These are phyloP conservation scores for Chrysina gloriosa DNA, from an alignment of 2,888 invertebrate species.

Conservation along the genomic window DNA sequence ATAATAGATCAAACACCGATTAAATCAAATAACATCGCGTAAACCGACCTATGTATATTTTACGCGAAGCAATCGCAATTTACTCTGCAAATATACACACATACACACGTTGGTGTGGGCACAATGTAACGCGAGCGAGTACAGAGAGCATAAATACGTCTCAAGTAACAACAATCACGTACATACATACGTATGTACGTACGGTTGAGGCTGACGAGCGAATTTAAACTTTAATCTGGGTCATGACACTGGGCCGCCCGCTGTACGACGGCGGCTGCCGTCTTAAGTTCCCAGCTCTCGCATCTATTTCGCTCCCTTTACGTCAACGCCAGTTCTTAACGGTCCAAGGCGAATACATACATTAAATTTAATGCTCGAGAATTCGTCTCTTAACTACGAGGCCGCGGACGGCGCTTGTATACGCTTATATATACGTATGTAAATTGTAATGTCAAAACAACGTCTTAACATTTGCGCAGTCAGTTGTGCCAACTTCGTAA, in stretches of 20 bases:
- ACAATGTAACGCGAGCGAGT: neutral
- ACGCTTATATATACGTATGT: conserved; percentile 3
- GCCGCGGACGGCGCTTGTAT: neutral
- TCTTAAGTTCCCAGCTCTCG: neutral
- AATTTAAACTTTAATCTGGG: conserved; percentile 32
- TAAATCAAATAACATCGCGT: conserved; percentile 14
- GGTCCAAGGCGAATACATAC: conserved; percentile 21
- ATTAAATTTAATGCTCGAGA: conserved; percentile 26
- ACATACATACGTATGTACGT: neutral
- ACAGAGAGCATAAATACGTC: neutral
- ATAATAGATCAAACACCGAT: conserved; percentile 28
- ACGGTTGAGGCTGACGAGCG: conserved; percentile 1
- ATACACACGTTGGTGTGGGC: neutral
- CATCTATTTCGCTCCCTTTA: conserved; percentile 6
- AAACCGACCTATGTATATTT: conserved; percentile 16
- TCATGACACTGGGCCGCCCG: neutral
- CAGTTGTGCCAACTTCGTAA: neutral
- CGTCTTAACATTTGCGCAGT: conserved; percentile 14
- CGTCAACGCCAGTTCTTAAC: conserved; percentile 24
- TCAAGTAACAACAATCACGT: conserved; percentile 12
- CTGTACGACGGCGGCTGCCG: neutral
- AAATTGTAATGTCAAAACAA: conserved; percentile 33
- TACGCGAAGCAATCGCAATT: conserved; percentile 18
- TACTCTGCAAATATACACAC: neutral
- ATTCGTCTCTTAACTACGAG: conserved; percentile 7